phyloP scores from a whole-genome alignment of 2,113 vertebrate genomes.

The Aldabrachelys gigantea region DNA sequence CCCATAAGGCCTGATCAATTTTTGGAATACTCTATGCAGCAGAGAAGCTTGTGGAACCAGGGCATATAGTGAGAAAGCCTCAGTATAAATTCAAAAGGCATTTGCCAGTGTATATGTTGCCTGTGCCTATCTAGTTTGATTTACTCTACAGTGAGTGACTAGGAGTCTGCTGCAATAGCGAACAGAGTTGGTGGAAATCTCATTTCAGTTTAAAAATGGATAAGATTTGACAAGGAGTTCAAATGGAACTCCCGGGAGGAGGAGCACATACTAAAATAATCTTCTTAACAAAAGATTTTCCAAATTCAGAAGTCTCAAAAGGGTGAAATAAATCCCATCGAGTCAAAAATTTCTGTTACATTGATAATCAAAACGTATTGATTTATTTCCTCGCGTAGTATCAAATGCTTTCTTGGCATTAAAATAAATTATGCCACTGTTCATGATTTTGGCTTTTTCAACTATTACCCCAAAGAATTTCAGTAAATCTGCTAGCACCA shows the following conservation, averaged over 20 bases:
- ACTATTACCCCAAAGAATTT: background rate
- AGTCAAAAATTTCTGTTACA: background rate
- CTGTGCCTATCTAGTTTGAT: slow-evolving; percentile 7
- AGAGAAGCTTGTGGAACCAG: background rate
- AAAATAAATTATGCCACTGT: background rate
- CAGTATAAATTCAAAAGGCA: background rate
- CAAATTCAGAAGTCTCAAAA: background rate
- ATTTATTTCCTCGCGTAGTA: background rate
- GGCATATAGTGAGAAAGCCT: background rate
- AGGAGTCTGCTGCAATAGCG: background rate
- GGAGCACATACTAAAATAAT: background rate
- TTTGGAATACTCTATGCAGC: background rate
- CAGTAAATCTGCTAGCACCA: background rate
- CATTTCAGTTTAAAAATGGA: background rate
- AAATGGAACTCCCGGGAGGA: background rate
- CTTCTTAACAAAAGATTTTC: background rate
- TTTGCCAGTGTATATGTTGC: background rate
- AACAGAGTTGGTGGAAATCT: background rate
- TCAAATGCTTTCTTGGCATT: background rate
- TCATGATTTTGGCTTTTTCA: background rate
- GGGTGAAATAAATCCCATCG: background rate
- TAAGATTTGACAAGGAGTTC: background rate
- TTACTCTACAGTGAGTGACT: background rate
- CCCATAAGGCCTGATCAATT: background rate
- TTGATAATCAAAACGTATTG: background rate